Base-by-base conservation (phyloP, 2,888 invertebrate species). In the Ectemnius continuus region DNA sequence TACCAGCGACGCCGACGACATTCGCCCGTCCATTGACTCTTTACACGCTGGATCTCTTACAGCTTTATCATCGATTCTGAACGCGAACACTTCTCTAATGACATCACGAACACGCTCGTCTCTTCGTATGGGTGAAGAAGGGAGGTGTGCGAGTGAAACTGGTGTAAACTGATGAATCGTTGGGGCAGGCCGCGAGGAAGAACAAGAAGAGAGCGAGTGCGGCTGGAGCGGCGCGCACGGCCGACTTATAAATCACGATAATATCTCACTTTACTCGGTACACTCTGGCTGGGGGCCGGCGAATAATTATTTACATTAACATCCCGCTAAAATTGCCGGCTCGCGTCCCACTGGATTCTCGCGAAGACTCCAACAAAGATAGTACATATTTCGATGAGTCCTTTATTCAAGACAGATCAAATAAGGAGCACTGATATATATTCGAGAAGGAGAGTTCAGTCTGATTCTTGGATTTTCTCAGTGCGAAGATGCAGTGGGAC, bases 271-370 rank as follows among this genome's bases (percentile, higher is more conserved):
- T 76, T 65, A 73, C 58, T 36, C 36, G 36, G 36, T 36, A 36
- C 57, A 16, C 52, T 16, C 52, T 11, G 36, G 45, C 23, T 20
- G 47, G 28, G 60, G 58, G 48, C 57, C 63, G 70, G 62, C 66
- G 68, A 74, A 74, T 71, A 78, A 78, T 78, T 74, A 77, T 78
- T 78, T 73, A 66, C 67, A 77, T 77, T 77, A 77, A 69, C 71
- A 71, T 71, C 46, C 60, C 59, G 72, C 52, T 69, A 61, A 74
- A 77, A 78, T 78, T 74, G 67, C 68, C n/a, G 52, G 36, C 11
- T 36, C 28, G 28, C 28, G 28, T 8, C 5, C 8, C 8, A 23
- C 23, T 23, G 23, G 3, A 23, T 23, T 3, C 3, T 23, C 2
- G 23, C 8, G 1, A 4, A 1, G 8, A 36, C 36, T 36, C 8